A percentile compares a stretch with the other conserved stretches of the same genome.
phyloP scores from a whole-genome alignment of 2,797 vertebrate genomes.

The Labroides dimidiatus region DNA sequence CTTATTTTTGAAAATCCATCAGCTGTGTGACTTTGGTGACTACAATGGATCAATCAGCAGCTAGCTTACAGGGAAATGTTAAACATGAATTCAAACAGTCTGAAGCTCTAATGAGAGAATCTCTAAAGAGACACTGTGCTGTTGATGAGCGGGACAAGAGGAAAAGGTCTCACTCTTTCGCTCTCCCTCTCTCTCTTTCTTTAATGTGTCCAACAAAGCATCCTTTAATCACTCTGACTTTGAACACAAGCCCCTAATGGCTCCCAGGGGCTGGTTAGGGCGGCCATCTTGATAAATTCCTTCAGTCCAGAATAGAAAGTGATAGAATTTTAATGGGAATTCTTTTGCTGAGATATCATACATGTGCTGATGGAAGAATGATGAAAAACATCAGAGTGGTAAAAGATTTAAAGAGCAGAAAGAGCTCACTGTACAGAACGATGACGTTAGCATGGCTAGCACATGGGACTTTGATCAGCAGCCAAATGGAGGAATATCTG shows the following conservation, averaged over 20 bases:
- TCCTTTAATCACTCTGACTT: constrained; percentile 73
- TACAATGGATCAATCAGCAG: constrained; percentile 39
- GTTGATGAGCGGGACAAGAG: constrained; percentile 36
- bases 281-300: constrained; percentile 61
- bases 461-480: too few species aligned
- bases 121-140: constrained; percentile 22
- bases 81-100: constrained; percentile 23
- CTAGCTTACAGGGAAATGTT: constrained; percentile 10
- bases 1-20: constrained; percentile 21
- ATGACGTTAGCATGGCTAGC: too few species aligned
- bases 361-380: constrained; percentile 35
- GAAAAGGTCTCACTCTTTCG: constrained; percentile 24
- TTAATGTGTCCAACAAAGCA: constrained; percentile 67
- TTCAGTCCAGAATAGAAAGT: constrained; percentile 39
- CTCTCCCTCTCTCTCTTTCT: constrained; percentile 27
- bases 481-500: too few species aligned
- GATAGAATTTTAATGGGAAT: constrained; percentile 45
- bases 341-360: constrained; percentile 34
- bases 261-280: constrained; percentile 50
- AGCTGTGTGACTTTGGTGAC: constrained; percentile 20
- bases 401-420: constrained; percentile 27
- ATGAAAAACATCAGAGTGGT: constrained; percentile 52
- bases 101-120: constrained; percentile 13
- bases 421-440: background rate
- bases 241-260: constrained; percentile 67